Conservation (phyloP, 2,797 vertebrate species). For the Trichosurus vulpecula region DNA sequence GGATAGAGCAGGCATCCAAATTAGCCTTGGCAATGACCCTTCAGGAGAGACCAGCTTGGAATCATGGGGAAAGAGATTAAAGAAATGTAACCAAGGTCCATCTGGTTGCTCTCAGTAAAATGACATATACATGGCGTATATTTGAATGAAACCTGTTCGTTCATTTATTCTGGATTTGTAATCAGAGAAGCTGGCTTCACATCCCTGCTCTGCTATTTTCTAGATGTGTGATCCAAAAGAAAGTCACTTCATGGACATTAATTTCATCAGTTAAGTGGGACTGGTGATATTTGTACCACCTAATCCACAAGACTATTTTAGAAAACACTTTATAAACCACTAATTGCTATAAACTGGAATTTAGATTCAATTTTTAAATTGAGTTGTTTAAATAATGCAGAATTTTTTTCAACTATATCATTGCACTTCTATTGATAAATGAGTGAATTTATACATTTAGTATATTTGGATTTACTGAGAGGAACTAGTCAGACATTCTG, state of each 20-base stretch:
- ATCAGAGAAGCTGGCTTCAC: neutral
- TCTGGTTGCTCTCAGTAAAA: neutral
- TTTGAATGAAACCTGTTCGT: neutral
- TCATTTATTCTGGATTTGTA: neutral
- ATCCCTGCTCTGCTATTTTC: neutral
- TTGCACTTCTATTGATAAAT: neutral
- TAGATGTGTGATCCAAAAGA: neutral
- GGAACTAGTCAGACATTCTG: neutral
- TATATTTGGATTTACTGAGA: neutral
- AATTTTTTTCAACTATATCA: neutral
- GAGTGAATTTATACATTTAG: neutral
- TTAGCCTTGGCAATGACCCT: neutral
- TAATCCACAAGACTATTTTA: neutral
- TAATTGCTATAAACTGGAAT: neutral
- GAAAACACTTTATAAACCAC: neutral
- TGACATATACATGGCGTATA: neutral
- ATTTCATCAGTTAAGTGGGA: neutral
- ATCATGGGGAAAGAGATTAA: neutral
- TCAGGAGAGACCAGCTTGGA: neutral
- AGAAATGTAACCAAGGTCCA: neutral
- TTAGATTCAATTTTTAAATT: neutral
- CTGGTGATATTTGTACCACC: neutral
- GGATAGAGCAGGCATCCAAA: neutral
- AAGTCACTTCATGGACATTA: neutral
- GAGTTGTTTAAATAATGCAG: neutral